Base-by-base conservation (phyloP, 2,797 vertebrate species). In the Ceyx erithaca region DNA sequence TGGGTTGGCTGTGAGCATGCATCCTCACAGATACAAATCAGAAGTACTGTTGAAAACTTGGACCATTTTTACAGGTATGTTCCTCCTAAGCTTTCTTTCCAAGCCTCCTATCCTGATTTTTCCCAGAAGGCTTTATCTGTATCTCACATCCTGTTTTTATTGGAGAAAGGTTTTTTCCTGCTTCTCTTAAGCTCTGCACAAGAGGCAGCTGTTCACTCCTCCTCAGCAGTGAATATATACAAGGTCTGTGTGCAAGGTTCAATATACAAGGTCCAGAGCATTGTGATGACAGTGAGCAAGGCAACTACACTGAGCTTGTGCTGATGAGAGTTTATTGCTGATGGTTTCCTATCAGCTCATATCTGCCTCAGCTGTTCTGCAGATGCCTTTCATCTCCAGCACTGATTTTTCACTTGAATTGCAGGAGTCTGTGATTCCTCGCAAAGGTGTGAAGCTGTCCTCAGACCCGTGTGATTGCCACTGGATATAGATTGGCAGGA, bases 311-410 rank as follows among this genome's bases (percentile, higher is more conserved):
- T 79, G 78, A 84, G 83, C 55, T 81, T 91, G 81, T 89, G 40
- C 70, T 92, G 89, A 63, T 87, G 51, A 78, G 84, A 80, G 46
- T 89, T 92, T 89, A 89, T 92, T 90, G 62, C 61, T 78, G 66
- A 48, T 61, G 43, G 69, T 91, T 92, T 94, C 18, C 0, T 89
- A 83, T 80, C 89, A 41, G 43, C 62, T 85, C 14, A 1, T 87
- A 59, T 93, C 67, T 93, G 67, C 48, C 48, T 91, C 79, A 87
- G 67, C 83, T 86, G 46, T 83, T 86, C 57, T 81, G 57, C 82
- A 93, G 55, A 85, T 89, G 67, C 52, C 52, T 69, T 89, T 84
- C 63, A 84, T 92, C 48, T 33, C 28, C 54, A 57, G 5, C 48
- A 43, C 51, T 52, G 82, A 46, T 91, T 91, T 93, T 83, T 72